A percentile compares a stretch with the other conserved stretches of the same genome.
Conservation (phyloP, 2,113 vertebrate species). For the Hystrix brachyura region DNA sequence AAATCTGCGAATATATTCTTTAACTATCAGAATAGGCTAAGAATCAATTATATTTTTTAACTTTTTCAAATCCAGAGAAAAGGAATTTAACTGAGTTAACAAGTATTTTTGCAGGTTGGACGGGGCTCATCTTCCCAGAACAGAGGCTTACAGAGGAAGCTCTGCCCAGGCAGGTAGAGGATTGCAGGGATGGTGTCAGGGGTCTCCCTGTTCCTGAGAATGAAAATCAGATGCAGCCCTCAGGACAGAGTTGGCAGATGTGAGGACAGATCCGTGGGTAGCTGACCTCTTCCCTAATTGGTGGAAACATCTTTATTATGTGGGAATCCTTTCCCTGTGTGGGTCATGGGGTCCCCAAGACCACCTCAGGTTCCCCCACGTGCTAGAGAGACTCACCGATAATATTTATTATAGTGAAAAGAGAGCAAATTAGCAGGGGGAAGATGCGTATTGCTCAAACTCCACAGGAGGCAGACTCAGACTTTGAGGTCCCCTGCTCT, state of each 20-base stretch:
- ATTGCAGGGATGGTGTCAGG: not conserved
- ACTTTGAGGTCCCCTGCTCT: not conserved
- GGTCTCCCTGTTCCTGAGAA: not conserved
- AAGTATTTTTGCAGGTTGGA: not conserved
- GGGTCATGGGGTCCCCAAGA: not conserved
- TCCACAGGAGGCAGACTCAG: fast-evolving
- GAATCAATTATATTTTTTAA: not conserved
- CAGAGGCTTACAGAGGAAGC: not conserved
- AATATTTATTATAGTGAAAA: not conserved
- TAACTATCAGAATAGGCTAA: not conserved
- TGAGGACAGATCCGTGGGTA: too few species aligned
- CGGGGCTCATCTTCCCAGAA: not conserved
- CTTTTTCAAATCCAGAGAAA: not conserved
- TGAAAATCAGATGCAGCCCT: not conserved
- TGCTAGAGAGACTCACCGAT: not conserved
- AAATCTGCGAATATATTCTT: not conserved
- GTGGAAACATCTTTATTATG: not conserved
- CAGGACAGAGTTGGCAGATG: not conserved
- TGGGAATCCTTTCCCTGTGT: not conserved
- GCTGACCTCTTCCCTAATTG: not conserved
- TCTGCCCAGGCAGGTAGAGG: too few species aligned
- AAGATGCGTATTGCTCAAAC: fast-evolving
- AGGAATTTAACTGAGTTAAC: not conserved
- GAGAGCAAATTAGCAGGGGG: not conserved
- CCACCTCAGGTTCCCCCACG: not conserved